Evolutionary conservation across 1,140 invertebrate genomes (phyloP), one percentile per base, ranked within the genome.

Genomic region (Bacillus rossius): DNA sequence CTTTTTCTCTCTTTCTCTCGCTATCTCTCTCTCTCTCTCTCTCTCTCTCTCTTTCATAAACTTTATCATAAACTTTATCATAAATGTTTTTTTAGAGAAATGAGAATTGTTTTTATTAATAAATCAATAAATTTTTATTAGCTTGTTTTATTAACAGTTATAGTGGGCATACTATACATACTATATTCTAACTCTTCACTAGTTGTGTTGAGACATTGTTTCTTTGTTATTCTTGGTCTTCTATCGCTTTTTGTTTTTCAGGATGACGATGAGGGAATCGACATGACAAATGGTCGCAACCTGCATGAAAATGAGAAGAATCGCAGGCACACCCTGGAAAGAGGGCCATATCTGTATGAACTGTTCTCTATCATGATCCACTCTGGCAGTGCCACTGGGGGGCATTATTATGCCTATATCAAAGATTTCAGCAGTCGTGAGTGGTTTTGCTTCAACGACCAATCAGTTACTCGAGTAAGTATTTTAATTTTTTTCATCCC

Each of bases 281-380:
- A 88, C 63, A 76, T 88, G 62, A 81, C 71, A 61, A 74, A 73
- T 51, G 72, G 68, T 25, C 58, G 41, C 42, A 56, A 72, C 67
- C 67, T 74, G 52, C 61, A 67, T 38, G 72, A 78, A 51, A 77
- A 80, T 69, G 73, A 81, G 64, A 80, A 83, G 65, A 76, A 82
- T 70, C 64, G 71, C 62, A 70, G 68, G 49, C 66, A 71, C 40
- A 64, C 67, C 26, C 67, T 72, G 65, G 66, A 69, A 23, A 77
- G 76, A 63, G 90, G 91, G 14, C 87, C 87, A 1, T 91, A 90
- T 70, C 72, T 86, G 10, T 96, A 96, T 73, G 91, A 96, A 71
- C 74, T 96, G 14, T 96, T 93, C 70, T 91, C 91, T 10, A 92
- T 96, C 37, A 94, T 96, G 91, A 90, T 96, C 52, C 94, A 96